phyloP scores from a whole-genome alignment of 2,797 vertebrate species.

The Tamandua tetradactyla region DNA sequence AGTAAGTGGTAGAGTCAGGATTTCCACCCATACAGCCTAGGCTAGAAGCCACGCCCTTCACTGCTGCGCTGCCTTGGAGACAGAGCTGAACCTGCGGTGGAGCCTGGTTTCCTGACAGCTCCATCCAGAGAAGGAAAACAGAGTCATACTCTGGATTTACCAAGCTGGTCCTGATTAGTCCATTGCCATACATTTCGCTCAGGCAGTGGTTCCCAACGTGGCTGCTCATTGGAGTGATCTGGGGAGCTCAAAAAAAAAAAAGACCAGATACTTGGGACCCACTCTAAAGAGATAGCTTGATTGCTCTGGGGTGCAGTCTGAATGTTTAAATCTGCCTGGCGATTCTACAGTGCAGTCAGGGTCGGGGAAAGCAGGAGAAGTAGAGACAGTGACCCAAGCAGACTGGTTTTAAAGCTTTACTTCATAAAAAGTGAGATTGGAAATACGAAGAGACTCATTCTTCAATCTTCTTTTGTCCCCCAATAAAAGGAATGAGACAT shows the following conservation, averaged over 20 bases:
- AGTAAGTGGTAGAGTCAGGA: neutral
- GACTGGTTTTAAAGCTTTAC: neutral
- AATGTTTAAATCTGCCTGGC: neutral
- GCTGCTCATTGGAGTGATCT: neutral
- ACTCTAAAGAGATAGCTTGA: neutral
- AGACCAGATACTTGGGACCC: neutral
- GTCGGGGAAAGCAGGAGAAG: neutral
- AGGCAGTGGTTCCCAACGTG: neutral
- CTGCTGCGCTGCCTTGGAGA: neutral
- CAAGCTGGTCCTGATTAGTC: neutral
- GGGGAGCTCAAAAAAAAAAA: neutral
- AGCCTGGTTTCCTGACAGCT: neutral
- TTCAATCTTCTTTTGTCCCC: neutral
- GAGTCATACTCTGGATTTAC: neutral
- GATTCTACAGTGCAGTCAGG: neutral
- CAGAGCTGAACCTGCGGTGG: neutral
- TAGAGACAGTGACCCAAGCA: neutral
- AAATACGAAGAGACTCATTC: neutral
- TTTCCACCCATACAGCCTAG: neutral
- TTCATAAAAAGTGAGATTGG: neutral
- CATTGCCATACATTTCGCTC: neutral
- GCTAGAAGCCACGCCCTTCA: neutral
- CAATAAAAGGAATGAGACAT: neutral
- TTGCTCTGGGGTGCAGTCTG: neutral
- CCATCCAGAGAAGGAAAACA: neutral